phyloP scores from a whole-genome alignment of 1,140 invertebrate species.

The Macrotrachela quadricornifera region DNA sequence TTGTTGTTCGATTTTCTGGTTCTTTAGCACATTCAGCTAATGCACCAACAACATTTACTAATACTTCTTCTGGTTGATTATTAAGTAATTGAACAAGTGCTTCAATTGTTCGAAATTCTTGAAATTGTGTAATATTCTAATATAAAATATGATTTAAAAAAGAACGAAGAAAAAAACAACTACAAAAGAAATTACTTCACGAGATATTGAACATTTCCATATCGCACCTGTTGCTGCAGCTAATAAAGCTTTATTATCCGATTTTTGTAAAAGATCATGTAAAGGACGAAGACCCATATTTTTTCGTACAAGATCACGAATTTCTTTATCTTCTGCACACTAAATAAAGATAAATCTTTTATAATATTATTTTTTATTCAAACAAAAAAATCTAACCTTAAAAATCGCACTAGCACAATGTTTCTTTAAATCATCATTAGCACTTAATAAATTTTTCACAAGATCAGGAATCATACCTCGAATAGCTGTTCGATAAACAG shows the following conservation, averaged over 20 bases:
- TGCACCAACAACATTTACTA: constrained; percentile 69
- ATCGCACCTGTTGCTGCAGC: constrained; percentile 66
- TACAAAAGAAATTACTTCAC: not conserved
- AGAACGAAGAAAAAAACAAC: no score
- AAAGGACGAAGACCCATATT: constrained; percentile 61
- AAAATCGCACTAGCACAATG: constrained; percentile 69
- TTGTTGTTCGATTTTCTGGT: constrained; percentile 24
- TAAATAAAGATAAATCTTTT: constrained; percentile 11
- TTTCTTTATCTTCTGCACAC: constrained; percentile 59
- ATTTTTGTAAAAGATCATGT: constrained; percentile 47
- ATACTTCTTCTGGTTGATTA: constrained; percentile 50
- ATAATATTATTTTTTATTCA: not conserved
- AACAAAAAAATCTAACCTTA: constrained; percentile 34
- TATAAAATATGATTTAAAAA: no score
- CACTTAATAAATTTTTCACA: constrained; percentile 49
- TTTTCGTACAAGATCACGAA: constrained; percentile 57
- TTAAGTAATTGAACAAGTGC: constrained; percentile 48
- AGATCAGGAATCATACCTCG: constrained; percentile 63
- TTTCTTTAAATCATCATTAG: constrained; percentile 42
- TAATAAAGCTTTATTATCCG: constrained; percentile 41
- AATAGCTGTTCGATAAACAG: constrained; percentile 54
- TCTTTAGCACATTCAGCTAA: constrained; percentile 59
- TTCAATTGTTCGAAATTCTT: constrained; percentile 43
- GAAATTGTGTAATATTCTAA: constrained; percentile 51
- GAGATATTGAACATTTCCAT: constrained; percentile 68